Evolutionary conservation across 1,140 invertebrate species (phyloP).

Genomic region (Chrysomallon squamiferum): DNA sequence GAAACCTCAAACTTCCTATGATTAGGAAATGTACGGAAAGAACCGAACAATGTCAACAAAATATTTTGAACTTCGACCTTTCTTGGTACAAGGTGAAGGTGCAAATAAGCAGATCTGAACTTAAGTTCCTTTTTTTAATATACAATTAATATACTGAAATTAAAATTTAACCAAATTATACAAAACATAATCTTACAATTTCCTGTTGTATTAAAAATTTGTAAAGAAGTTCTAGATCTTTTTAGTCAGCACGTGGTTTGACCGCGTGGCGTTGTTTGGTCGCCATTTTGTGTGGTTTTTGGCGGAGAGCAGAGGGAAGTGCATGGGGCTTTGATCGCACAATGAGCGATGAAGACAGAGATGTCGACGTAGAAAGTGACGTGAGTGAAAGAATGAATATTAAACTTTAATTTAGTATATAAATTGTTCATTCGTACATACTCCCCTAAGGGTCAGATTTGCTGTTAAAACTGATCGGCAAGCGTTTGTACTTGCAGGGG

Average conservation of each 20-base stretch:
- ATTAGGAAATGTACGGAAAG: too few species aligned
- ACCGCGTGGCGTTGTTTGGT: conserved; percentile 57
- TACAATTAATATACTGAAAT: neutral
- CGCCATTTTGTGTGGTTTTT: conserved; percentile 46
- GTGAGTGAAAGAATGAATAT: conserved; percentile 68
- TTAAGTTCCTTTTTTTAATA: neutral
- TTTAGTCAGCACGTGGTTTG: conserved; percentile 37
- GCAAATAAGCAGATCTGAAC: neutral
- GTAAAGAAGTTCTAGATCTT: neutral
- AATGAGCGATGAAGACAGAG: conserved; percentile 89
- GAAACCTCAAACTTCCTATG: too few species aligned
- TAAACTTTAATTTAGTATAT: conserved; percentile 2
- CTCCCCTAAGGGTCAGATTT: conserved; percentile 1
- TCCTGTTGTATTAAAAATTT: neutral
- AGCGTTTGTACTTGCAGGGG: conserved; percentile 38
- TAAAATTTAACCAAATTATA: neutral
- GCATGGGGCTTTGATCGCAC: conserved; percentile 30
- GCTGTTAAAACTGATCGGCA: neutral
- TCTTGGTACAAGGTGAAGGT: neutral
- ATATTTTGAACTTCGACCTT: neutral
- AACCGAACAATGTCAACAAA: neutral
- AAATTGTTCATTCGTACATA: neutral
- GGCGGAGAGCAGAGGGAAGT: conserved; percentile 1
- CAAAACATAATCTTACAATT: neutral
- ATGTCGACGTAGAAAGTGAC: conserved; percentile 91